Evolutionary conservation across 2,888 invertebrate species (phyloP).

Genomic region (Odontocerum albicorne): DNA sequence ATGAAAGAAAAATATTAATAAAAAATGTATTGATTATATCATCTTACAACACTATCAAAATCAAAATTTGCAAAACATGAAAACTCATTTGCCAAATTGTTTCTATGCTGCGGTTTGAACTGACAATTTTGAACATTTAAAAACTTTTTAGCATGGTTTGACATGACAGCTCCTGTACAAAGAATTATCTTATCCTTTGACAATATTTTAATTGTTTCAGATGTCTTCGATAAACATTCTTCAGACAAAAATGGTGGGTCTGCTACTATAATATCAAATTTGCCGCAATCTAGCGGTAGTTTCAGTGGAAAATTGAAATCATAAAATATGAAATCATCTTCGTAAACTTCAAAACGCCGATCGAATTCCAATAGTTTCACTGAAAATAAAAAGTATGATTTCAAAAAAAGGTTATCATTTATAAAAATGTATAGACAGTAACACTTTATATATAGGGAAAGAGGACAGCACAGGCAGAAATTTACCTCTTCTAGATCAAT

Average conservation of each 20-base stretch:
- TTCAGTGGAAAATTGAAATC: conserved; percentile 83
- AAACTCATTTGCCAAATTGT: conserved; percentile 93
- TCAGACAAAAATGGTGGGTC: conserved; percentile 96
- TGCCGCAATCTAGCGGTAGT: conserved; percentile 61
- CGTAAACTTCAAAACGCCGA: conserved; percentile 75
- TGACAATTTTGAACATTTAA: conserved; percentile 65
- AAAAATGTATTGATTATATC: too few species aligned
- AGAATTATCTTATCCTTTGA: conserved; percentile 76
- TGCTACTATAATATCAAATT: conserved; percentile 83
- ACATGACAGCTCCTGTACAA: conserved; percentile 88
- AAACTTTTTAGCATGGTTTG: conserved; percentile 63
- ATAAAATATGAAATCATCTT: conserved; percentile 79
- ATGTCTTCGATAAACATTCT: conserved; percentile 86
- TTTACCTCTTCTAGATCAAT: too few species aligned
- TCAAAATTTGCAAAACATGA: conserved; percentile 88
- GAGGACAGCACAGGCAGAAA: too few species aligned
- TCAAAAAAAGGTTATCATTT: conserved; percentile 2
- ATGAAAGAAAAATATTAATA: too few species aligned
- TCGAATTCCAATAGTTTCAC: conserved; percentile 84
- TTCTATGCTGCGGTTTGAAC: conserved; percentile 82
- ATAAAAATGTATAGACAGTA: conserved; percentile 1
- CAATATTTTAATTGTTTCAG: conserved; percentile 74
- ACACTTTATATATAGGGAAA: too few species aligned
- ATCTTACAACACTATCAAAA: conserved; percentile 52
- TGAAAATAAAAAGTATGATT: conserved; percentile 44